Evolutionary conservation across 2,888 invertebrate species (phyloP), one percentile per base, ranked within the genome.

Genomic region (Ptychoptera contaminata): DNA sequence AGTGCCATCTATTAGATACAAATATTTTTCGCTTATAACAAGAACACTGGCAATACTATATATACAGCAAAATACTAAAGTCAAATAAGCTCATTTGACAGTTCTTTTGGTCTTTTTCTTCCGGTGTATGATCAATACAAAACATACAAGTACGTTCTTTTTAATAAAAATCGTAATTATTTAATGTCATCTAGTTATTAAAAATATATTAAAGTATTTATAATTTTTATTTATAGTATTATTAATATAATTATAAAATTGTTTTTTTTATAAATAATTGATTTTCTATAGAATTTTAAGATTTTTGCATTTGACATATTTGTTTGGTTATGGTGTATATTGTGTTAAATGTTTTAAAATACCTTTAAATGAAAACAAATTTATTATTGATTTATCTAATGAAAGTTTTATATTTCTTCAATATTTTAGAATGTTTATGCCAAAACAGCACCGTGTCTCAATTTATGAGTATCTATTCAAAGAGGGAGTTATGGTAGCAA

Each of bases 401-500:
- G 11, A 32, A 6, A 8, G 41, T 36, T 51, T 48, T 44, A 37
- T 48, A 47, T 48, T 49, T 49, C 54, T 47, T 50, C n/a, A n/a
- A n/a, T n/a, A 47, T 67, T 69, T 63, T 68, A 92, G 86, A 69
- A 98, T 98, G 98, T 93, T 98, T 91, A 98, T 98, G 93, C 94
- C 97, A 60, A 97, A 96, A 76, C 87, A 90, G 73, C 92, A 94
- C 68, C 82, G 94, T 62, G 84, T 90, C 55, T 74, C 87, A 56
- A 97, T 98, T 66, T 98, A 91, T 69, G 97, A 98, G 67, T 88
- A 90, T 72, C 80, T 97, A 57, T 96, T 97, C 68, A 93, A 93
- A 66, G 97, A 99, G 71, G 98, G 98, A 66, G 98, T 98, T 50
- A 85, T 97, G 80, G 97, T 98, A 57, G 98, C 98, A 9, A 94